These are phyloP conservation scores for Harpegnathos saltator DNA, from an alignment of 1,140 invertebrate genomes.

Conservation along the genomic window DNA sequence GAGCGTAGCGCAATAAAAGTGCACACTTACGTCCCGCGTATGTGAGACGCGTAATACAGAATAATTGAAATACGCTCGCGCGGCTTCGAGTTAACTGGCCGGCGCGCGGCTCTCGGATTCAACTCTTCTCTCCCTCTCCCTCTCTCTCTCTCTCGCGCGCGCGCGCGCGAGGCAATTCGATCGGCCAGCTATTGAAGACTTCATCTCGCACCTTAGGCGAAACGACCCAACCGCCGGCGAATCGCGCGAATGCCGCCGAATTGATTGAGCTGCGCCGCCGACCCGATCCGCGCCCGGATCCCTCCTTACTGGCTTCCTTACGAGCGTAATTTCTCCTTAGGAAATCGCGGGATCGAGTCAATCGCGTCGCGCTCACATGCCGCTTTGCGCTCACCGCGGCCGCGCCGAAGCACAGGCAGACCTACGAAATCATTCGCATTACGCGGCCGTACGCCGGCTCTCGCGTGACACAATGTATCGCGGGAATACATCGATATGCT, in stretches of 20 bases:
- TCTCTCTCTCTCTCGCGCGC: too few relatives aligned
- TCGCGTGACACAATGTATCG: neutral
- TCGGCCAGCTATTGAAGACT: conserved; percentile 26
- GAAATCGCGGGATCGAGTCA: conserved; percentile 25
- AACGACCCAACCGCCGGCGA: neutral
- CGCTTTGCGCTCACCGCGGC: conserved; percentile 8
- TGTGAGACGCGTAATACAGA: conserved; percentile 59
- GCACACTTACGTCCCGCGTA: conserved; percentile 15
- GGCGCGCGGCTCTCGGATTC: neutral
- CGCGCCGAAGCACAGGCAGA: conserved; percentile 6
- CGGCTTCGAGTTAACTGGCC: neutral
- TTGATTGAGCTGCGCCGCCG: conserved; percentile 43
- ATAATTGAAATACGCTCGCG: conserved; percentile 70
- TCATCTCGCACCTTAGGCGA: conserved; percentile 50
- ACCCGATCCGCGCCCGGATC: conserved; percentile 23
- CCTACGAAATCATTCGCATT: neutral
- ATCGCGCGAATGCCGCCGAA: neutral
- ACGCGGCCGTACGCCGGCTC: neutral
- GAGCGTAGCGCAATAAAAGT: conserved; percentile 62
- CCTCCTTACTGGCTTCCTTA: neutral
- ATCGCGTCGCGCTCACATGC: neutral
- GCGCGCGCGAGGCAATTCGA: conserved; percentile 42
- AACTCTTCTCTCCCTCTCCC: too few relatives aligned
- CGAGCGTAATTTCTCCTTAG: conserved; percentile 39
- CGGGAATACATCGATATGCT: conserved; percentile 22